phyloP scores from a whole-genome alignment of 2,113 vertebrate genomes.

The Stictonetta naevosa region DNA sequence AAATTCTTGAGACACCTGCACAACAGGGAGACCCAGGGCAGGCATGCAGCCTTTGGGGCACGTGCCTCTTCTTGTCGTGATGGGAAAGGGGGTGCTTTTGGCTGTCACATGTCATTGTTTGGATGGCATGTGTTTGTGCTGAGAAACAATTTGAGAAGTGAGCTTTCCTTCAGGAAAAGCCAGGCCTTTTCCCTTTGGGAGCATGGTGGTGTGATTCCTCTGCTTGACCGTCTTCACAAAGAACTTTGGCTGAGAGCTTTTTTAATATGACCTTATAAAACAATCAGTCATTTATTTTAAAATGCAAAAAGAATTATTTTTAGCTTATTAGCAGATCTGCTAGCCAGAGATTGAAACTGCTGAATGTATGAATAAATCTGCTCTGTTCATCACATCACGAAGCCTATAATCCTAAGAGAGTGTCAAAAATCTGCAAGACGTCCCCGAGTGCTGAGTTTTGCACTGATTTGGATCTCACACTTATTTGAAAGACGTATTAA shows the following conservation, averaged over 20 bases:
- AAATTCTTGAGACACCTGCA: background rate
- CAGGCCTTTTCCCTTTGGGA: background rate
- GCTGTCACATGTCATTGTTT: accelerated
- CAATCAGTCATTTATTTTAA: background rate
- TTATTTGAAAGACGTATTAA: conserved; percentile 31
- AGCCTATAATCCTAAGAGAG: background rate
- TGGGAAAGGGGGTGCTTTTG: background rate
- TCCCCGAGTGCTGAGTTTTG: background rate
- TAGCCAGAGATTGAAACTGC: background rate
- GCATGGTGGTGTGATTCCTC: accelerated
- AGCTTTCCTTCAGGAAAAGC: background rate
- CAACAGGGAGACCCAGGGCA: background rate
- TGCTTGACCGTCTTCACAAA: background rate
- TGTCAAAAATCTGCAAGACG: conserved; percentile 2
- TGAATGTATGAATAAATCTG: background rate
- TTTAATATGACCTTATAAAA: background rate
- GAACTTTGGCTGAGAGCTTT: background rate
- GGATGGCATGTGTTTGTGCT: background rate
- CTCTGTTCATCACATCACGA: background rate
- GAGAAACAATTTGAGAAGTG: background rate
- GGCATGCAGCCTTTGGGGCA: background rate
- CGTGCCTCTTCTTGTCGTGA: background rate
- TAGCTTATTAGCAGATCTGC: background rate
- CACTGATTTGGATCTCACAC: background rate
- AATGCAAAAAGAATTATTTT: background rate